Evolutionary conservation across 2,888 invertebrate species (phyloP).

Genomic region (Rhopalosiphum nymphaeae): DNA sequence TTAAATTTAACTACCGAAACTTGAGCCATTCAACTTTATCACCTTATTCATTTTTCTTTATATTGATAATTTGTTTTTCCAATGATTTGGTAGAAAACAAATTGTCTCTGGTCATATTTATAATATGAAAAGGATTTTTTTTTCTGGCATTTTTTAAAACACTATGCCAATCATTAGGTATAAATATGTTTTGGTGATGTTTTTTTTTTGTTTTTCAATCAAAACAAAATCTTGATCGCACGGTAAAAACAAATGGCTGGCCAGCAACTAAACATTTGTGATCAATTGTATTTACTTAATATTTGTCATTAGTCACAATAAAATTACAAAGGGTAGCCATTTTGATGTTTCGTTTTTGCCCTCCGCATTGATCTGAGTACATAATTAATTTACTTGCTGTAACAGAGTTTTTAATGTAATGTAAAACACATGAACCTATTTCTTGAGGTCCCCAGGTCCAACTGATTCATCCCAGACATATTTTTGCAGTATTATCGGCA

Average conservation of each 20-base stretch:
- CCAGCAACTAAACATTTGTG: background rate
- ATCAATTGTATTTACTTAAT: background rate
- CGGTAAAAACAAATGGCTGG: background rate
- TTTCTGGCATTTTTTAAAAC: background rate
- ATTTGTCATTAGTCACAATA: background rate
- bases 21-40: slow-evolving; percentile 60
- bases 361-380: no score
- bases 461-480: no score
- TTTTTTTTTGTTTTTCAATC: background rate
- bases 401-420: no score
- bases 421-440: no score
- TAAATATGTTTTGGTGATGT: background rate
- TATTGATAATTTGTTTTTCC: slow-evolving; percentile 6
- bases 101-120: background rate
- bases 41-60: slow-evolving; percentile 38
- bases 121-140: background rate
- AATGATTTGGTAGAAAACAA: slow-evolving; percentile 26
- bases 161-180: background rate
- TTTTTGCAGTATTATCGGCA: no score
- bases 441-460: no score
- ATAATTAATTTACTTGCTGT: no score
- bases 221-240: background rate
- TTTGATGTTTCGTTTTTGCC: no score
- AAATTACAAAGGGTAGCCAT: background rate
- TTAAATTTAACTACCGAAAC: slow-evolving; percentile 60